Conservation (phyloP, 2,113 vertebrate species). For the Sminthopsis crassicaudata region DNA sequence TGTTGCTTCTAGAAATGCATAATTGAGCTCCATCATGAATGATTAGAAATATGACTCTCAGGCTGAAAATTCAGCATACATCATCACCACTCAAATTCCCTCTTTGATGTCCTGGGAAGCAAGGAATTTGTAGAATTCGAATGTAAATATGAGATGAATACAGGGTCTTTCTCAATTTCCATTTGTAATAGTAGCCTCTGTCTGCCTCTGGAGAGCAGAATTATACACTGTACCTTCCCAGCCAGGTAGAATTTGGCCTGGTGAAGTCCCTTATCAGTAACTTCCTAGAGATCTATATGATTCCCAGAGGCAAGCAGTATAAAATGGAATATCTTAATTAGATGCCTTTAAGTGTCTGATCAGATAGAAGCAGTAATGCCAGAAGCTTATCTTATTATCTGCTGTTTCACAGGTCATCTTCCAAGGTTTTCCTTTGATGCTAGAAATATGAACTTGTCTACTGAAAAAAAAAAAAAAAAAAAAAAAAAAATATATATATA, state of each 20-base stretch:
- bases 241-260: neutral
- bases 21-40: neutral
- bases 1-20: neutral
- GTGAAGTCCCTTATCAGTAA: neutral
- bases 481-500: too few relatives aligned
- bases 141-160: neutral
- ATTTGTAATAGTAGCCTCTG: neutral
- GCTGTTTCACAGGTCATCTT: neutral
- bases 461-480: neutral
- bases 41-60: neutral
- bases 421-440: neutral
- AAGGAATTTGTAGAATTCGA: neutral
- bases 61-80: neutral
- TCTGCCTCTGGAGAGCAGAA: neutral
- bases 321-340: neutral
- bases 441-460: neutral
- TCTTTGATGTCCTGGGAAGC: neutral
- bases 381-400: neutral
- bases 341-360: neutral
- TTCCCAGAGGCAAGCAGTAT: neutral
- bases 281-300: neutral
- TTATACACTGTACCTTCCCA: neutral
- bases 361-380: neutral
- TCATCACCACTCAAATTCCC: neutral
- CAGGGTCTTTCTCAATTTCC: neutral